Base-by-base conservation (phyloP, 2,113 vertebrate genomes). In the Tichodroma muraria region DNA sequence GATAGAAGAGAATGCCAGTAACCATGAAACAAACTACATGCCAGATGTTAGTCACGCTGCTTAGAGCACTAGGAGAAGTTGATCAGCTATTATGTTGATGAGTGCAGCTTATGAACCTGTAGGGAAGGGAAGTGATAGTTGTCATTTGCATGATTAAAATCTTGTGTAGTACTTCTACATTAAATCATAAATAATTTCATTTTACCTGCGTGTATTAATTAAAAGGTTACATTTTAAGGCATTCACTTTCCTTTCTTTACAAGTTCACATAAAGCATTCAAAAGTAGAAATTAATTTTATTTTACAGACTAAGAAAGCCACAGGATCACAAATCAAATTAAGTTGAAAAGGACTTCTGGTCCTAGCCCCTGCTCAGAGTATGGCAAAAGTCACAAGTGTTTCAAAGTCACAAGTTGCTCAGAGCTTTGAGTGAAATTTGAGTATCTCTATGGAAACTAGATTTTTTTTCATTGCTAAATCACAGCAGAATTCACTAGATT, bases 131-230 rank as follows among this genome's bases (percentile, higher is more conserved):
- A 95, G 82, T 5, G 15, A 37, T 52, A 59, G 68, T 25, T 91
- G 68, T 88, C 72, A 94, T 96, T 95, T 96, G 75, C 93, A 83
- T 94, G 79, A 94, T 95, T 95, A 85, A 95, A 92, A 37, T 50
- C 60, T 91, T 11, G 2, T 80, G 72, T 57, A 77, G 72, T 78
- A 64, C 56, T 85, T 49, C 72, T 83, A 50, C 24, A 49, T 90
- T 80, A 57, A 80, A 45, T 53, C 4, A 69, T 80, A 88, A 94
- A 83, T 84, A 85, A 93, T 78, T 94, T 65, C 13, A 40, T 80
- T 95, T 90, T 69, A 87, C 49, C 63, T 88, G 69, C 91, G 27
- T 71, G 44, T 71, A 57, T 72, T 72, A 71, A 84, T 90, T 91
- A 80, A 80, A 69, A 75, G 12, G 20, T 83, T 85, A 33, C 15